Evolutionary conservation across 2,797 vertebrate species (phyloP), one percentile per base, ranked within the genome.

Genomic region (Numenius phaeopus): DNA sequence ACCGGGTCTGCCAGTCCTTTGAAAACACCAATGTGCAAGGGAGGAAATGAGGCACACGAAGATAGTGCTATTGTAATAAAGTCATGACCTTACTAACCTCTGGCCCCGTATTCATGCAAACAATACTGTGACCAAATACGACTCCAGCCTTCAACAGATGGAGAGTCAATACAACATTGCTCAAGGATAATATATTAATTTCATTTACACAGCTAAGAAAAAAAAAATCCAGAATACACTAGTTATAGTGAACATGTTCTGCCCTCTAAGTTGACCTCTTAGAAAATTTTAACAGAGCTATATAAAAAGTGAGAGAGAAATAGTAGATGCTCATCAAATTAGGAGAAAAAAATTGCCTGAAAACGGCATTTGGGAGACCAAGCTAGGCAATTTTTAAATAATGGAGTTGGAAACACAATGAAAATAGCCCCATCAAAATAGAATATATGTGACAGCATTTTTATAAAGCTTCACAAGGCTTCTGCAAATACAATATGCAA

Each of bases 131-230:
- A 91, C 89, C 84, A 95, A 89, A 82, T 92, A 93, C 49, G 26
- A 85, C 82, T 83, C 58, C 73, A 90, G 72, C 69, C 75, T 90
- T 89, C 91, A 89, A 73, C 80, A 92, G 84, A 93, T 79, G 82
- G 80, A 94, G 42, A 94, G 88, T 94, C 93, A 93, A 87, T 93
- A 81, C 58, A 66, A 57, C 29, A 26, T 46, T 55, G 54, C 79
- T 94, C 87, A 93, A 96, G 76, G 90, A 71, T 89, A 94, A 96
- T 89, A 39, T 47, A 90, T 93, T 96, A 91, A 95, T 95, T 94
- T 96, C 0, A 54, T 90, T 96, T 92, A 89, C 71, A 80, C 39
- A 75, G 83, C 49, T 85, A 49, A 78, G 65, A 65, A 83, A 64
- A 61, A 57, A 26, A 22, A 32, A 90, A 44, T 47, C 57, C 59